Evolutionary conservation across 2,888 invertebrate species (phyloP), one percentile per base, ranked within the genome.

Genomic region (Empis stercorea): DNA sequence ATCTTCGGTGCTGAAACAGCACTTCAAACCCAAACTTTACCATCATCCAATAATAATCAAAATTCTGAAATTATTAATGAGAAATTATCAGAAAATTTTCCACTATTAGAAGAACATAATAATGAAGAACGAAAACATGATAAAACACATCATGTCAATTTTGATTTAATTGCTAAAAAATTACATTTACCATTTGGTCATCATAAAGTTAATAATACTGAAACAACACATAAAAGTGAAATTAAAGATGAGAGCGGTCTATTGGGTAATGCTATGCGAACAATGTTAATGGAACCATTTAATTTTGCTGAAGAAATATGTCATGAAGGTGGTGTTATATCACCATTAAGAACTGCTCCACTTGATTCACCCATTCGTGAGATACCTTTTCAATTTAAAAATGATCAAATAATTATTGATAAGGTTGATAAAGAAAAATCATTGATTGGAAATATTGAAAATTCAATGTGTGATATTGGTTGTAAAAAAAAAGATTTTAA

Each of bases 251-350:
- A 70, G 0, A 62, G 66, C 2, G 70, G 74, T 10, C 54, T 76
- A 42, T 57, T 76, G 40, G 72, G 73, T 45, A 74, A 74, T 16
- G 77, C 76, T 17, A 72, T 76, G 67, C 73, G 74, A 58, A 75
- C 75, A 38, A 76, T 76, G 48, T 64, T 76, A 10, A 70, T 75
- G 51, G 76, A 77, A 52, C 73, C 71, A 62, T 73, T 76, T 2
- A 73, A 65, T 47, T 61, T 64, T 43, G 60, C 63, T 46, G 57
- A 64, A 47, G 63, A 46, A 15, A 47, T 50, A 38, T 41, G 43
- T 4, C 47, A 49, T 13, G n/a, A 17, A 5, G 36, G 7, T n/a
- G 7, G 14, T 2, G n/a, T 14, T 13, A 3, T 9, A 36, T 11
- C 38, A 15, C 11, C 11, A n/a, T 17, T 39, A n/a, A 3, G n/a